Base-by-base conservation (phyloP, 2,797 vertebrate genomes). In the Nyctibius grandis region DNA sequence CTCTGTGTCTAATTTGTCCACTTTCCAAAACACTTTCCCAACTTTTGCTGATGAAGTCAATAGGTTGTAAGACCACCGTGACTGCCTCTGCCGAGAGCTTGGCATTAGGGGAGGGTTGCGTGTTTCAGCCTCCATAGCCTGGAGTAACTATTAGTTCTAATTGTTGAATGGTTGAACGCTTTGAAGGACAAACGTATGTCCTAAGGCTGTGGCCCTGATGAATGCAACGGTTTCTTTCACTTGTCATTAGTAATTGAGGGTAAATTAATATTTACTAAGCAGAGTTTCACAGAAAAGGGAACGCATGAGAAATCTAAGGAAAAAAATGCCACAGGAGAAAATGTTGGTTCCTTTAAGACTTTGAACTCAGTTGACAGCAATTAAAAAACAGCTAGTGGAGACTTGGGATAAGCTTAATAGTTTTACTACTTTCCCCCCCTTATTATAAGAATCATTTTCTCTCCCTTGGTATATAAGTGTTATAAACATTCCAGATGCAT, bases 221-320 rank as follows among this genome's bases (percentile, higher is more conserved):
- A 98, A 98, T 94, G 97, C 96, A 90, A 97, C 95, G 91, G 91
- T 97, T 96, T 95, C 97, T 98, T 98, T 98, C 88, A 96, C 97
- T 97, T 98, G 98, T 99, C 98, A 98, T 97, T 97, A 97, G 97
- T 96, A 96, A 98, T 98, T 97, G 98, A 95, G 97, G 95, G 96
- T 96, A 96, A 97, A 98, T 98, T 98, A 97, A 97, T 96, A 97
- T 98, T 98, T 98, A 98, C 98, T 98, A 97, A 98, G 97, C 98
- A 98, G 97, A 98, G 97, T 85, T 97, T 96, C 92, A 87, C 18
- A 95, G 95, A 77, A 93, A 85, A 69, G 81, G 82, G 75, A 84
- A 80, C 89, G 90, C 94, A 48, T 89, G 91, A 95, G 95, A 96
- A 97, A 96, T 73, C 36, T 67, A 73, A 81, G 68, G 54, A 54